Base-by-base conservation (phyloP, 2,797 vertebrate species). In the Paguma larvata region DNA sequence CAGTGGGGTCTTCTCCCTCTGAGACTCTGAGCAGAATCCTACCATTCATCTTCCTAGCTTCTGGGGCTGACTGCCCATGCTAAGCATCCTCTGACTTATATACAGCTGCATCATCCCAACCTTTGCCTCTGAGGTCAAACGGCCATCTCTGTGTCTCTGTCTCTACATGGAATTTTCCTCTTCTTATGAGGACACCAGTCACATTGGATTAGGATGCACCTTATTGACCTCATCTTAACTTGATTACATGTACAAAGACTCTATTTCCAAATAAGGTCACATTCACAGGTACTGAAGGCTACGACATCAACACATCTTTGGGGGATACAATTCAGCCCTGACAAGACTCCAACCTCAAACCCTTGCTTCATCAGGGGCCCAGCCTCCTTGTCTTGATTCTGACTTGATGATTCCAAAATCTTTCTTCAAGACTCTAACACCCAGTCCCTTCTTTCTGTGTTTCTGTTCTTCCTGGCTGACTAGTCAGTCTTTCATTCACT, bases 181-280 rank as follows among this genome's bases (percentile, higher is more conserved):
- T 72, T 84, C 27, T 83, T 72, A 5, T 53, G 62, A 41, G 56
- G 27, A 86, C 14, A 53, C 59, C 68, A 68, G 32, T 77, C 19
- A 34, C 9, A 46, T 12, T 34, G 19, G 44, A 34, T 80, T 70
- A 92, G 34, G 32, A 6, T 13, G 5, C 2, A 41, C 21, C 16
- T 38, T 46, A 63, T 77, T 32, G 15, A 56, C 19, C 15, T 88
- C 67, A 82, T 82, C n/a, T 89, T 75, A 93, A 53, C 27, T 21
- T 77, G 38, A 75, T 41, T 44, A 63, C 5, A 21, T 65, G 68
- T 65, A 67, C 23, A 80, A 88, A 94, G 38, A 63, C 23, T 79
- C 44, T 67, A 13, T 79, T 95, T 94, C 79, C 51, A 95, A 82
- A 68, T 67, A 88, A 65, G 2, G 59, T 67, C 77, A 56, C 9